Evolutionary conservation across 2,797 vertebrate genomes (phyloP).

Genomic region (Sebastiscus tertius): DNA sequence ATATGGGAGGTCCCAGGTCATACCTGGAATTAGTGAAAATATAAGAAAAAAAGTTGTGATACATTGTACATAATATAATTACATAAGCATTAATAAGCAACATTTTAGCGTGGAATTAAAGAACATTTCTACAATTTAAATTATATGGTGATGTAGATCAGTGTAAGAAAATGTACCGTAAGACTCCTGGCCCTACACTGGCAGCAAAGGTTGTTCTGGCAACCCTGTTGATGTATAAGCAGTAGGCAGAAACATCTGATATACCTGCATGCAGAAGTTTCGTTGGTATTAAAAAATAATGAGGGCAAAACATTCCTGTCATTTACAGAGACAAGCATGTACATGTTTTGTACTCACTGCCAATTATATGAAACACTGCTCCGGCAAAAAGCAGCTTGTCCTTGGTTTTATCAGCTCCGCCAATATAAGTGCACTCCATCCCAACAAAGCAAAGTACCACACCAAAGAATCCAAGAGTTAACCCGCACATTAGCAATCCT

Average conservation of each 20-base stretch:
- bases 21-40: constrained; percentile 64
- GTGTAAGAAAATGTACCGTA: constrained; percentile 61
- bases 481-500: constrained; percentile 89
- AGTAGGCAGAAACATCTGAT: constrained; percentile 73
- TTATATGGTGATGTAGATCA: not conserved
- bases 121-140: not conserved
- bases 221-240: constrained; percentile 81
- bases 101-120: not conserved
- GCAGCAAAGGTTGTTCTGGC: constrained; percentile 62
- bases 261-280: constrained; percentile 69
- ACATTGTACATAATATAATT: not conserved
- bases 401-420: constrained; percentile 88
- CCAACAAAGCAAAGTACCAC: constrained; percentile 88
- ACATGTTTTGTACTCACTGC: constrained; percentile 62
- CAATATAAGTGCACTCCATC: constrained; percentile 96
- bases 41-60: not conserved
- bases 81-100: not conserved
- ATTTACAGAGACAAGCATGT: not conserved
- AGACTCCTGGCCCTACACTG: constrained; percentile 36
- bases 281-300: constrained; percentile 20
- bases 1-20: constrained; percentile 77
- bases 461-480: constrained; percentile 89
- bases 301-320: constrained; percentile 46
- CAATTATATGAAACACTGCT: constrained; percentile 73
- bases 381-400: constrained; percentile 83